These are phyloP conservation scores for Macrosteles quadrilineatus DNA, from an alignment of 1,140 invertebrate genomes.

Conservation along the genomic window DNA sequence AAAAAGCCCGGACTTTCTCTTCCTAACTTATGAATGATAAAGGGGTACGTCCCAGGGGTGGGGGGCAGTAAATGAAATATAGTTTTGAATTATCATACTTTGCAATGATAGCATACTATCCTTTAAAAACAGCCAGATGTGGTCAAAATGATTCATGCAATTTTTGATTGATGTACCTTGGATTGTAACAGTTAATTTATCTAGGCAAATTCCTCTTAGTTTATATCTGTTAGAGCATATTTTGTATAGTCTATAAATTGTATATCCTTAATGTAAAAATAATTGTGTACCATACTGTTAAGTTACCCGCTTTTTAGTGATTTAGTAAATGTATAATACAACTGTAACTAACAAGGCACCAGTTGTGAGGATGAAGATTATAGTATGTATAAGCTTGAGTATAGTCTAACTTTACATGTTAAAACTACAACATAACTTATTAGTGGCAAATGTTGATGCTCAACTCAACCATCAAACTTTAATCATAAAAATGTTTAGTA, in stretches of 20 bases:
- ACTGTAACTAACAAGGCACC: background rate
- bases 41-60: too few species aligned
- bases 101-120: too few species aligned
- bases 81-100: too few species aligned
- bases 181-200: constrained; percentile 1
- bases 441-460: too few species aligned
- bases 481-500: too few species aligned
- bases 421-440: too few species aligned
- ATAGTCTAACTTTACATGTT: too few species aligned
- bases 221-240: background rate
- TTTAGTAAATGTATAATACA: background rate
- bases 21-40: too few species aligned
- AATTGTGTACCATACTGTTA: constrained; percentile 7
- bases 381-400: too few species aligned
- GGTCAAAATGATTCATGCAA: background rate
- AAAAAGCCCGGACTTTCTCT: too few species aligned
- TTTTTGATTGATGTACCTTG: constrained; percentile 3
- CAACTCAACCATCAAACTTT: too few species aligned
- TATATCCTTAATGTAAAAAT: constrained; percentile 23
- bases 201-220: background rate
- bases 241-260: constrained; percentile 5
- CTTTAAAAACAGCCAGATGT: constrained; percentile 11
- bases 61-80: too few species aligned
- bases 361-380: background rate
- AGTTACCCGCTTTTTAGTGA: constrained; percentile 22